Conservation (phyloP, 2,113 vertebrate species). For the Oreotrochilus melanogaster region DNA sequence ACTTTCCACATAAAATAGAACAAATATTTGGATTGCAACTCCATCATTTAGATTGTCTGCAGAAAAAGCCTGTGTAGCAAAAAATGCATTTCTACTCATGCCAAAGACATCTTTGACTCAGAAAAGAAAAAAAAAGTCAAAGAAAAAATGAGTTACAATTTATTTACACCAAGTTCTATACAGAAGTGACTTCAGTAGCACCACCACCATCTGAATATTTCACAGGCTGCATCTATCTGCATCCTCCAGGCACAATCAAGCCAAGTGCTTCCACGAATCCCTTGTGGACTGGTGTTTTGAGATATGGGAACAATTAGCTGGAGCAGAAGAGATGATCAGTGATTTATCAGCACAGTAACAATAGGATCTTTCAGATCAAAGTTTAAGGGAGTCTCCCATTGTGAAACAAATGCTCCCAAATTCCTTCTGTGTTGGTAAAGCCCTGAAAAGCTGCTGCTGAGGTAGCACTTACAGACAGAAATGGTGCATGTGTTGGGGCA, state of each 20-base stretch:
- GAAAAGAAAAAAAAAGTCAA: background rate
- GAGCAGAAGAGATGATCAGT: background rate
- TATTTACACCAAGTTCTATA: background rate
- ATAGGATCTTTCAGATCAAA: background rate
- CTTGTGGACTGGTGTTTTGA: background rate
- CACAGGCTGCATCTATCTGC: background rate
- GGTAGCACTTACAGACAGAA: background rate
- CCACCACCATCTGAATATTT: background rate
- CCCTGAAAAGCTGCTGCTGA: background rate
- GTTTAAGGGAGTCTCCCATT: background rate
- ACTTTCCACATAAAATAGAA: slow-evolving; percentile 24
- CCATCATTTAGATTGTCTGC: slow-evolving; percentile 5
- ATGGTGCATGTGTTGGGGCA: background rate
- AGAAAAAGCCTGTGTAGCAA: background rate
- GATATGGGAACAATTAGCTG: background rate
- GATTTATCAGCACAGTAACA: background rate
- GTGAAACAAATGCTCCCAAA: background rate
- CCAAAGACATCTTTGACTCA: background rate
- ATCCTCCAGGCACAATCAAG: background rate
- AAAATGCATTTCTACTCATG: background rate
- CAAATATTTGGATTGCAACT: slow-evolving; percentile 32
- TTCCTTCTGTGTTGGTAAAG: background rate
- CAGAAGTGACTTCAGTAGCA: slow-evolving; percentile 28
- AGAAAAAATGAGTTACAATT: background rate
- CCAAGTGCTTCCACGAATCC: background rate